Percentiles rank a stretch among this genome's conserved stretches.
Evolutionary conservation across 2,113 vertebrate genomes (phyloP).

Genomic region (Ursus arctos): DNA sequence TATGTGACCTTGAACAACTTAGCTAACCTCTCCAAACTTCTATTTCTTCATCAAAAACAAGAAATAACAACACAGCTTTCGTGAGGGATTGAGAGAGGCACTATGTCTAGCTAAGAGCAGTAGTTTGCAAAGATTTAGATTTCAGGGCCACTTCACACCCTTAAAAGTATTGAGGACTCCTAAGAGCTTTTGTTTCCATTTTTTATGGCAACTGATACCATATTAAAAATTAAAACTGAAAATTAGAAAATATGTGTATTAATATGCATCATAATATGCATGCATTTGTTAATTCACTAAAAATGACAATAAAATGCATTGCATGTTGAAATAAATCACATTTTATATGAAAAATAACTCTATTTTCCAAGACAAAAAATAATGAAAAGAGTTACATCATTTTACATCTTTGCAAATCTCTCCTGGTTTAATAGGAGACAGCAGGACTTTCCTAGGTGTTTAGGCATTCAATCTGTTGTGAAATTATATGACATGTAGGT

Average conservation of each 20-base stretch:
- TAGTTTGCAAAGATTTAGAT: background rate
- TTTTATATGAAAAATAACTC: background rate
- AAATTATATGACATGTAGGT: background rate
- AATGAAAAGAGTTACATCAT: background rate
- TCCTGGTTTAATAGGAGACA: background rate
- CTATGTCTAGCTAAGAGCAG: background rate
- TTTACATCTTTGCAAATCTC: background rate
- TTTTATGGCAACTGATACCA: background rate
- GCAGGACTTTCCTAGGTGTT: background rate
- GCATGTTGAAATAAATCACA: background rate
- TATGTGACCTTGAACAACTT: background rate
- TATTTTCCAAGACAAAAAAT: background rate
- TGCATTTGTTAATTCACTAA: background rate
- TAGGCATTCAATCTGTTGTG: background rate
- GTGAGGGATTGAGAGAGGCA: background rate
- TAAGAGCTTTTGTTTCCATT: background rate
- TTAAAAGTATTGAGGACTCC: background rate
- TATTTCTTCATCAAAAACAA: background rate
- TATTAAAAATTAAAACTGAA: background rate
- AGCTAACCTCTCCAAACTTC: background rate
- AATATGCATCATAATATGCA: background rate
- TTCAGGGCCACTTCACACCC: background rate
- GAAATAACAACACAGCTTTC: background rate
- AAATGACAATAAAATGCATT: background rate
- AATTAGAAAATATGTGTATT: background rate